Conservation (phyloP, 2,113 vertebrate species). For the Anser cygnoides region DNA sequence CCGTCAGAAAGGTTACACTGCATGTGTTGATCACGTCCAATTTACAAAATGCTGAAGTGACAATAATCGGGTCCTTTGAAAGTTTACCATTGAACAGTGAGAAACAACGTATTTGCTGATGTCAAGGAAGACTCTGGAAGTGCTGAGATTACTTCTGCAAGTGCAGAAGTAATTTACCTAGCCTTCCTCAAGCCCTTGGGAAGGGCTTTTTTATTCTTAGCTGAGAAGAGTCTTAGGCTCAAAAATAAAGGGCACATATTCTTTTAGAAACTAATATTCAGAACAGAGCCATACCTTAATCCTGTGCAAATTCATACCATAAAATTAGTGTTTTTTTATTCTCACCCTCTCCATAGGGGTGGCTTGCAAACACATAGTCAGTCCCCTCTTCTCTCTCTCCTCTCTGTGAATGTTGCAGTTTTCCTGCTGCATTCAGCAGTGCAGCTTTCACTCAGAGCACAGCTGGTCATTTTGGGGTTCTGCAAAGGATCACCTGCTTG, state of each 20-base stretch:
- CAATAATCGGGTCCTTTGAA: background rate
- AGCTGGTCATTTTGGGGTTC: background rate
- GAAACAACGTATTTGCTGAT: background rate
- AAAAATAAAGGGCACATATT: background rate
- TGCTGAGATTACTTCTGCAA: background rate
- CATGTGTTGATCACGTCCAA: background rate
- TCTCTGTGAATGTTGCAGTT: background rate
- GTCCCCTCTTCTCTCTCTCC: background rate
- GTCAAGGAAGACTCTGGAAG: background rate
- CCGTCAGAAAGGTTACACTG: constrained; percentile 9
- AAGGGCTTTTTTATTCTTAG: background rate
- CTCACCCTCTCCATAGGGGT: background rate
- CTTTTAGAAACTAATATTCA: background rate
- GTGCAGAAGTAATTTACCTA: background rate
- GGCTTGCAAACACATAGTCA: background rate
- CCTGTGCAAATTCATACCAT: background rate
- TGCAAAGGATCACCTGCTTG: background rate
- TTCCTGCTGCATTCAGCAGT: background rate
- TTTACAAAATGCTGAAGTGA: background rate
- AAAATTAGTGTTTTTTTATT: background rate
- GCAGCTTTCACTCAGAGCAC: background rate
- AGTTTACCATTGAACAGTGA: background rate
- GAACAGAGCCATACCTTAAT: background rate
- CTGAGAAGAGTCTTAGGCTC: background rate
- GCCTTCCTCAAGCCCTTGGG: background rate